Conservation (phyloP, 2,113 vertebrate species). For the Corydoras sp. region DNA sequence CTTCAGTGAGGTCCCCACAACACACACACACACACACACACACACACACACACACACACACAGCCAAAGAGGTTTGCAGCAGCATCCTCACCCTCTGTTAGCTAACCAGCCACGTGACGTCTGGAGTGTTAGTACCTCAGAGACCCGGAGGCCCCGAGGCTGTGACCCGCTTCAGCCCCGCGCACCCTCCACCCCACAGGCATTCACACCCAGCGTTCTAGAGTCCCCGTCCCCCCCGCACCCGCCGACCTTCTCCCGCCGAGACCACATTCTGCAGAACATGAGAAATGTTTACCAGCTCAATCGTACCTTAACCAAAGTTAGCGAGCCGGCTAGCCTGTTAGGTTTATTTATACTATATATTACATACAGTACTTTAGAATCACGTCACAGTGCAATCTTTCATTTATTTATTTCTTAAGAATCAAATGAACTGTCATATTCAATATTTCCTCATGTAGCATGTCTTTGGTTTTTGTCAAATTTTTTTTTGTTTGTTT, state of each 20-base stretch:
- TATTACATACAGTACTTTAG: constrained; percentile 99
- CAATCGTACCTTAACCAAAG: constrained; percentile 92
- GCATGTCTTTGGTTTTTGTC: constrained; percentile 89
- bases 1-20: too few relatives aligned
- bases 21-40: too few relatives aligned
- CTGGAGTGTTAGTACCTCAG: constrained; percentile 44
- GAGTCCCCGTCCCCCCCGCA: constrained; percentile 60
- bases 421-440: constrained; percentile 92
- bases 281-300: constrained; percentile 81
- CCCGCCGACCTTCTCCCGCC: constrained; percentile 3
- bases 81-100: constrained; percentile 8
- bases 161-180: not conserved
- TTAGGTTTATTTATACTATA: constrained; percentile 99
- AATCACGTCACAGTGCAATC: constrained; percentile 99
- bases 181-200: not conserved
- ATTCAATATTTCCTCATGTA: constrained; percentile 81
- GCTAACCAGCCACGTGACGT: constrained; percentile 32
- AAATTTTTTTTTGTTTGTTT: constrained; percentile 65
- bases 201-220: constrained; percentile 2
- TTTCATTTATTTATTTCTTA: constrained; percentile 98
- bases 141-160: constrained; percentile 33
- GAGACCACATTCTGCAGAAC: constrained; percentile 56
- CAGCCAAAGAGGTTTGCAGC: constrained; percentile 30
- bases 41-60: not conserved
- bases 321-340: constrained; percentile 85